These are phyloP conservation scores for Argyresthia goedartella DNA, from an alignment of 2,888 invertebrate species.

Conservation along the genomic window DNA sequence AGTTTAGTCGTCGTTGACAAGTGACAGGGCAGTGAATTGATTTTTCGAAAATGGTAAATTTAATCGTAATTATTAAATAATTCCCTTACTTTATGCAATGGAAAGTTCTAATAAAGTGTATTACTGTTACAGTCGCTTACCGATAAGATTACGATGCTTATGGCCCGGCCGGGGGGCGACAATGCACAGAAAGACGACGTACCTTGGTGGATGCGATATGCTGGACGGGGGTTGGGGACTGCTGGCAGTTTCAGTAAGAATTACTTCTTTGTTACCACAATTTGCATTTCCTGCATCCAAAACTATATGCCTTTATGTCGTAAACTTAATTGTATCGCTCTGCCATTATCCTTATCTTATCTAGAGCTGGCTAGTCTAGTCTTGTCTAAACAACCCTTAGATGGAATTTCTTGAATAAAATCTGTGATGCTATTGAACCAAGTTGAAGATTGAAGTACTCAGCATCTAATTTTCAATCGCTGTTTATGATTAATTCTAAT, in stretches of 20 bases:
- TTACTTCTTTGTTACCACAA: background rate
- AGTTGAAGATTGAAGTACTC: no score
- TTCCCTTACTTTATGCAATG: background rate
- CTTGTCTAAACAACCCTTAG: background rate
- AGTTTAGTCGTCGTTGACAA: background rate
- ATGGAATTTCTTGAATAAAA: background rate
- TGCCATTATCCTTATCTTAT: background rate
- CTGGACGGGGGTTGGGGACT: constrained; percentile 85
- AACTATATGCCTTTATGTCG: no score
- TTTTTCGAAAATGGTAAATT: constrained; percentile 60
- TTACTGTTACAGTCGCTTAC: constrained; percentile 75
- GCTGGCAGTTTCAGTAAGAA: constrained; percentile 85
- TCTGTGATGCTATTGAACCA: background rate
- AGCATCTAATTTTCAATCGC: no score
- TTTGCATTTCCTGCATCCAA: background rate
- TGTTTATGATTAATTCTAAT: no score
- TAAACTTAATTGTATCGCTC: background rate
- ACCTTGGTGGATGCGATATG: constrained; percentile 92
- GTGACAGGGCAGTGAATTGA: constrained; percentile 53
- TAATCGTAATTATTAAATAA: constrained; percentile 3
- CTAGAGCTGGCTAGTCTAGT: background rate
- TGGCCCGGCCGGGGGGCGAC: constrained; percentile 86
- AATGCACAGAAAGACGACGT: constrained; percentile 83
- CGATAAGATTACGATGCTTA: constrained; percentile 83
- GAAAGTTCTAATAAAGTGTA: constrained; percentile 20